These are phyloP conservation scores for Pelodiscus sinensis DNA, from an alignment of 2,113 vertebrate species.

Conservation along the genomic window DNA sequence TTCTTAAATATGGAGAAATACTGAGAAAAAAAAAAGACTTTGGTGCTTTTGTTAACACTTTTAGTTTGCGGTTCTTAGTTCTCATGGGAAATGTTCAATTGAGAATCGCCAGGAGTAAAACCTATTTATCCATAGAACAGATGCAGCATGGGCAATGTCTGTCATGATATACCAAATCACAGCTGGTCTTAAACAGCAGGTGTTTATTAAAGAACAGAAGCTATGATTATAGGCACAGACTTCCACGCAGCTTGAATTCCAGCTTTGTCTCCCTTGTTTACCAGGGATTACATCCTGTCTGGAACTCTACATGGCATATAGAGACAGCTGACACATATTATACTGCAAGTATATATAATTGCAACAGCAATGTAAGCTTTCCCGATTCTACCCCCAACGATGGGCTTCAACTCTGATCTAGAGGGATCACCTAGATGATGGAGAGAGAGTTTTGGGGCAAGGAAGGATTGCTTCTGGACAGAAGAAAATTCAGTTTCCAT, in stretches of 20 bases:
- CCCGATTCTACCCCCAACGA: not conserved
- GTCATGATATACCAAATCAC: not conserved
- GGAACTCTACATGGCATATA: not conserved
- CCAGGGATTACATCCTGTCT: not conserved
- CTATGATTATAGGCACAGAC: not conserved
- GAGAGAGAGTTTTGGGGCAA: not conserved
- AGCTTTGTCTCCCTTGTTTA: not conserved
- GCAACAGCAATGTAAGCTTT: not conserved
- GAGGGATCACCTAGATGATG: not conserved
- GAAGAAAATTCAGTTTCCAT: not conserved
- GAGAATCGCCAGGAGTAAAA: not conserved
- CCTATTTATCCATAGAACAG: constrained; percentile 3
- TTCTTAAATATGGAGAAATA: not conserved
- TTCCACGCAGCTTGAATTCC: not conserved
- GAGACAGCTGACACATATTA: not conserved
- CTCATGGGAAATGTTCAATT: not conserved
- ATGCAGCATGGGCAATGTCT: not conserved
- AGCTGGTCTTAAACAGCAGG: constrained; percentile 22
- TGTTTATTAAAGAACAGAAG: constrained; percentile 17
- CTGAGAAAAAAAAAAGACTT: not conserved
- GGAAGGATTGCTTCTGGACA: not conserved
- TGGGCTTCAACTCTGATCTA: not conserved
- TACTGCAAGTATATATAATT: not conserved
- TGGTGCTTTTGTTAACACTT: not conserved
- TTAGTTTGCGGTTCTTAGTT: not conserved